Evolutionary conservation across 2,888 invertebrate genomes (phyloP).

Genomic region (Liodrosophila aerea): DNA sequence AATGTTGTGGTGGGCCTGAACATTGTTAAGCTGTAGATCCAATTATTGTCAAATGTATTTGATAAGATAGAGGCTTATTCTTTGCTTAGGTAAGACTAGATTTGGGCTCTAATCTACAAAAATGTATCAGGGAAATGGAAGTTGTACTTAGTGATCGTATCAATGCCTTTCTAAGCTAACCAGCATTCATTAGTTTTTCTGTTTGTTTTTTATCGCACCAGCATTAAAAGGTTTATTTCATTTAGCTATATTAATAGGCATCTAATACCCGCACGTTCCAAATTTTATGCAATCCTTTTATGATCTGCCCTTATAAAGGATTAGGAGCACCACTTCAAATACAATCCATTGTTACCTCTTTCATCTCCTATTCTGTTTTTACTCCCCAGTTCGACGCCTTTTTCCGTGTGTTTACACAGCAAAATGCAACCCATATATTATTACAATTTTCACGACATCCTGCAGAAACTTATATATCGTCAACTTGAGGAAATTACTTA

Average conservation of each 20-base stretch:
- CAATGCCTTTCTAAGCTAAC: too few species aligned
- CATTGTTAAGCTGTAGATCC: background rate
- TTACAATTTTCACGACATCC: slow-evolving; percentile 57
- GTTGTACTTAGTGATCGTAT: background rate
- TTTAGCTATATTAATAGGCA: slow-evolving; percentile 36
- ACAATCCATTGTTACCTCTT: slow-evolving; percentile 42
- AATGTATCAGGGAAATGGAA: background rate
- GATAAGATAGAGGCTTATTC: background rate
- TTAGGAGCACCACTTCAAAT: slow-evolving; percentile 55
- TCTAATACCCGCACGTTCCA: slow-evolving; percentile 69
- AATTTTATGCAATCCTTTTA: slow-evolving; percentile 51
- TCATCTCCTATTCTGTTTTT: slow-evolving; percentile 19
- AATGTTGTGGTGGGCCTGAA: background rate
- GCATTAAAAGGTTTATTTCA: slow-evolving; percentile 41
- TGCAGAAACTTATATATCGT: slow-evolving; percentile 39
- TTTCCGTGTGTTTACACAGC: slow-evolving; percentile 75
- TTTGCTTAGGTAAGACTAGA: too few species aligned
- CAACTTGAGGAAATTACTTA: slow-evolving; percentile 70
- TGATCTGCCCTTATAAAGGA: slow-evolving; percentile 62
- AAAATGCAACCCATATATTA: slow-evolving; percentile 61
- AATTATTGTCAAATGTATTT: background rate
- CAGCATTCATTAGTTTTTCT: slow-evolving; percentile 9
- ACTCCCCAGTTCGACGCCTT: slow-evolving; percentile 56
- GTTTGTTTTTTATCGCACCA: slow-evolving; percentile 27
- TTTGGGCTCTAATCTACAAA: background rate